A percentile compares a stretch with the other conserved stretches of the same genome.
Evolutionary conservation across 2,797 vertebrate genomes (phyloP).

Genomic region (Pangasius djambal): DNA sequence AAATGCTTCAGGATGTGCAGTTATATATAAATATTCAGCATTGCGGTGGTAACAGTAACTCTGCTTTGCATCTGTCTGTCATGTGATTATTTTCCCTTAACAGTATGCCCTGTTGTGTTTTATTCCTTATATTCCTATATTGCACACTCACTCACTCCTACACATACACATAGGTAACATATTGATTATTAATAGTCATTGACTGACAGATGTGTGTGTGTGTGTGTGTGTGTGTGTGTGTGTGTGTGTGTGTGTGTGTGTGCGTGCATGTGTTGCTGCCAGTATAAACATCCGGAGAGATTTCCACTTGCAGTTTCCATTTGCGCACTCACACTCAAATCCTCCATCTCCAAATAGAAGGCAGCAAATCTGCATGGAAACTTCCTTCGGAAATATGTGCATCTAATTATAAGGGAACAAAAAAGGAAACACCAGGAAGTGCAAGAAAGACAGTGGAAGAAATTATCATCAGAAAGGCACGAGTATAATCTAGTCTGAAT

Average conservation of each 20-base stretch:
- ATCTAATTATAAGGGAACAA: slow-evolving; percentile 42
- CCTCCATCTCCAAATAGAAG: not conserved
- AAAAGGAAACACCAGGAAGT: slow-evolving; percentile 53
- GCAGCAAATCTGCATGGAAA: slow-evolving; percentile 14
- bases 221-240: not conserved
- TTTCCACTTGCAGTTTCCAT: slow-evolving; percentile 16
- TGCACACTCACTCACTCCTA: not conserved
- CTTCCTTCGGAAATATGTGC: slow-evolving; percentile 34
- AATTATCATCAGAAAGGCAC: slow-evolving; percentile 74
- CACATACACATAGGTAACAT: not conserved
- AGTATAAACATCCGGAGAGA: not conserved
- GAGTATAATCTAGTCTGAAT: slow-evolving; percentile 75
- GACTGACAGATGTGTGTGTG: not conserved
- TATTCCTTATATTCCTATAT: not conserved
- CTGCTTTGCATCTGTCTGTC: not conserved
- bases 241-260: not conserved
- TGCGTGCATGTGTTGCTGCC: not conserved
- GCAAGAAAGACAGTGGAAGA: slow-evolving; percentile 66
- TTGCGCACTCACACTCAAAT: slow-evolving; percentile 1
- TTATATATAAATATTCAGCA: not conserved
- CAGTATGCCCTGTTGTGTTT: not conserved
- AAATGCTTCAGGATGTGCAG: not conserved
- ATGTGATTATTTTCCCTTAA: not conserved
- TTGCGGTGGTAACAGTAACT: not conserved
- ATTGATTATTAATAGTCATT: not conserved